phyloP scores from a whole-genome alignment of 1,140 invertebrate genomes.

The Drosophila paulistorum region DNA sequence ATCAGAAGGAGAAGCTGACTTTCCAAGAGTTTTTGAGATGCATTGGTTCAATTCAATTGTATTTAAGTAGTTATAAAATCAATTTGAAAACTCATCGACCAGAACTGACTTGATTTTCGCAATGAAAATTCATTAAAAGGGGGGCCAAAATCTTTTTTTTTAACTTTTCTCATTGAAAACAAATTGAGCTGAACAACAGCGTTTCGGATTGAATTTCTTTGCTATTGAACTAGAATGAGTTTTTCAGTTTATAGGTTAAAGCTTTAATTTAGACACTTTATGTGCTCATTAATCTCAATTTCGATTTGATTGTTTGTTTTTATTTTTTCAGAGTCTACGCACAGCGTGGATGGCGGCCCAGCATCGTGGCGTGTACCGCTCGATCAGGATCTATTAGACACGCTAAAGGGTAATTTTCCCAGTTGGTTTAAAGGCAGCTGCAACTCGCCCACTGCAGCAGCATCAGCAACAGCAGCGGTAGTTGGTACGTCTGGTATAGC shows the following conservation, averaged over 20 bases:
- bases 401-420: slow-evolving; percentile 94
- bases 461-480: slow-evolving; percentile 63
- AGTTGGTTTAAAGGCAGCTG: slow-evolving; percentile 91
- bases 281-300: neutral
- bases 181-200: neutral
- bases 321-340: slow-evolving; percentile 89
- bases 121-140: slow-evolving; percentile 2
- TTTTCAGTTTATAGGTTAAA: too few species aligned
- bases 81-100: neutral
- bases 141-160: neutral
- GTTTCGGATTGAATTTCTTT: neutral
- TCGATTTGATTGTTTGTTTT: slow-evolving; percentile 11
- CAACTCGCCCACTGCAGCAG: slow-evolving; percentile 31
- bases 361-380: slow-evolving; percentile 94
- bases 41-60: neutral
- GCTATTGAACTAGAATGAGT: neutral
- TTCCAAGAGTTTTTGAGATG: neutral
- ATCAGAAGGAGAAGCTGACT: neutral
- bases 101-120: neutral
- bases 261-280: too few species aligned
- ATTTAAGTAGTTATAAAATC: slow-evolving; percentile 7
- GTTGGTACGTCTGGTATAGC: slow-evolving; percentile 59
- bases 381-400: slow-evolving; percentile 94
- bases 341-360: slow-evolving; percentile 90
- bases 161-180: neutral